Base-by-base conservation (phyloP, 2,113 vertebrate genomes). In the Coreoperca whiteheadi region DNA sequence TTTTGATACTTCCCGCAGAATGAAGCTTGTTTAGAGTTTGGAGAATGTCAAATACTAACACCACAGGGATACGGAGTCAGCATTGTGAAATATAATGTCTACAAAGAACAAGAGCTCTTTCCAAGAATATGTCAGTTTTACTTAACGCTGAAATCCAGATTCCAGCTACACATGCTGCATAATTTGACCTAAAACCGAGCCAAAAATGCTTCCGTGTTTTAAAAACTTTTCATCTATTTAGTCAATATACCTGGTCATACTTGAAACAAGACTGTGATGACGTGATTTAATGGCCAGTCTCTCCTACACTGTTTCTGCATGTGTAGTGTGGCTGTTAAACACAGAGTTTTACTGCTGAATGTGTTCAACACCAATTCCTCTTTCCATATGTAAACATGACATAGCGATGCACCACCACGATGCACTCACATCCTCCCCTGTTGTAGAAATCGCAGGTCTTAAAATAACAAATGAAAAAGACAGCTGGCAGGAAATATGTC, bases 41-140 rank as follows among this genome's bases (percentile, higher is more conserved):
- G 77, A 61, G 72, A 91, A 81, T 87, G 87, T 87, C 75, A 90
- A 72, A 87, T 82, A 78, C 69, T 87, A 91, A 89, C 91, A 91
- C 84, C 75, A 37, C 74, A 73, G 61, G 48, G 79, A 80, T 77
- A 51, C 25, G 63, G 74, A 79, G 72, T 89, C 77, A 87, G 87
- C 79, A 79, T 75, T 85, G 71, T 75, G 70, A 90, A 90, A 83
- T 72, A 86, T 83, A 74, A 87, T 73, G 77, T 87, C 76, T 77
- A 54, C 88, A 73, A 90, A 93, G 87, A 75, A 48, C 15, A 0
- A 28, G 30, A 57, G 43, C 43, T 71, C 43, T 6, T 64, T 90
- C 90, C 88, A 91, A 88, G 88, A 90, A 93, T 76, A 82, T 91
- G 86, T 92, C 87, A 80, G 78, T 34, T 28, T 83, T 80, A 61